Percentiles rank a stretch among this genome's conserved stretches.
Evolutionary conservation across 2,797 vertebrate species (phyloP).

Genomic region (Pelochelys cantorii): DNA sequence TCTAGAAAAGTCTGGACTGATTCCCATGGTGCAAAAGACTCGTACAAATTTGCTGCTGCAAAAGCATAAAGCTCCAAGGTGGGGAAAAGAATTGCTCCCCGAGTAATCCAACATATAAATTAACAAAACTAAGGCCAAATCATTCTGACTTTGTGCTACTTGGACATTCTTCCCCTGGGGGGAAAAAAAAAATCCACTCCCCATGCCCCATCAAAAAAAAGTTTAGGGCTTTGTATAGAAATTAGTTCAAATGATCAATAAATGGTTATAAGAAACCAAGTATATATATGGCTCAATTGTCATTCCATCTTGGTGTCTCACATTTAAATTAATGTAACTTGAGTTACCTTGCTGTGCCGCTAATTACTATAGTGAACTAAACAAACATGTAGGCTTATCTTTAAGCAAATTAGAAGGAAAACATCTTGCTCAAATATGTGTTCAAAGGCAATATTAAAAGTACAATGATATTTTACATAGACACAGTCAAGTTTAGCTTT

Average conservation of each 20-base stretch:
- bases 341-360: neutral
- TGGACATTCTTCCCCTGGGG: neutral
- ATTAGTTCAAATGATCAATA: neutral
- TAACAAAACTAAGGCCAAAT: neutral
- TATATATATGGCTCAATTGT: neutral
- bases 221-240: neutral
- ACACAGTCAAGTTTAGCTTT: neutral
- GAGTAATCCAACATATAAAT: conserved; percentile 28
- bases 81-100: conserved; percentile 29
- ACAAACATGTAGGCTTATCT: neutral
- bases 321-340: neutral
- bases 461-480: neutral
- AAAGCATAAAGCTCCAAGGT: neutral
- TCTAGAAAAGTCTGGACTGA: neutral
- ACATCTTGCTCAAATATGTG: neutral
- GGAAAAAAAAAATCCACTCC: neutral
- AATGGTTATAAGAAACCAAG: neutral
- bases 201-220: neutral
- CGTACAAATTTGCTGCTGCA: neutral
- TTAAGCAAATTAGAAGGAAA: neutral
- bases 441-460: neutral
- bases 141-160: conserved; percentile 4
- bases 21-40: neutral
- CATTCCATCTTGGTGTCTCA: neutral
- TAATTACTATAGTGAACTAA: neutral